Base-by-base conservation (phyloP, 2,888 invertebrate species). In the Conistra vaccinii region DNA sequence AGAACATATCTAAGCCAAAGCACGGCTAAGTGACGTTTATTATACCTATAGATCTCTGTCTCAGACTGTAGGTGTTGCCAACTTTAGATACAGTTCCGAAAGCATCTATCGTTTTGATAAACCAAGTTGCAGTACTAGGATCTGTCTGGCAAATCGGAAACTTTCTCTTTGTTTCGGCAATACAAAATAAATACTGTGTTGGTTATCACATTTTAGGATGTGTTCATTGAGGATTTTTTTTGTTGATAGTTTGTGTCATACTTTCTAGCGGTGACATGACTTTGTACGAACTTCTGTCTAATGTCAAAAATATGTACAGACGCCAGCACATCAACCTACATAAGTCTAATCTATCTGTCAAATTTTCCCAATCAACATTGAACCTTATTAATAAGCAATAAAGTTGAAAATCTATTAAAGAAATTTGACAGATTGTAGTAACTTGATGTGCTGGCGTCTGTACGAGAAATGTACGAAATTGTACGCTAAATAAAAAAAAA, bases 61-160 rank as follows among this genome's bases (percentile, higher is more conserved):
- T n/a, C 10, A 29, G 32, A 32, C 17, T 32, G 20, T 45, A 73
- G 57, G 29, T 42, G 48, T 45, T 65, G 68, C 14, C 3, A 79
- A 81, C 39, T 81, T 78, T 26, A 42, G 39, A 23, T n/a, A 53
- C 23, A 20, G 48, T 65, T 79, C 20, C 60, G 20, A 29, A 48
- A 51, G 20, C 23, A 58, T 61, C 53, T 68, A 35, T 62, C 26
- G 67, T 66, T 80, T 60, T 57, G 69, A 65, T 74, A 79, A 81
- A 69, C 75, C 3, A 68, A 60, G 55, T 57, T 61, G 20, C 1
- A 57, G 17, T 45, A 51, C 42, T 42, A 35, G 26, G 7, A 65
- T 69, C 63, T 65, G 61, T 57, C 61, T 51, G 14, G 32, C 17
- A 48, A 26, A 39, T 68, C 39, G 26, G 26, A 67, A 73, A 80